Percentiles rank a stretch among this genome's conserved stretches.
Evolutionary conservation across 2,888 invertebrate species (phyloP).

Genomic region (Microchrysa polita): DNA sequence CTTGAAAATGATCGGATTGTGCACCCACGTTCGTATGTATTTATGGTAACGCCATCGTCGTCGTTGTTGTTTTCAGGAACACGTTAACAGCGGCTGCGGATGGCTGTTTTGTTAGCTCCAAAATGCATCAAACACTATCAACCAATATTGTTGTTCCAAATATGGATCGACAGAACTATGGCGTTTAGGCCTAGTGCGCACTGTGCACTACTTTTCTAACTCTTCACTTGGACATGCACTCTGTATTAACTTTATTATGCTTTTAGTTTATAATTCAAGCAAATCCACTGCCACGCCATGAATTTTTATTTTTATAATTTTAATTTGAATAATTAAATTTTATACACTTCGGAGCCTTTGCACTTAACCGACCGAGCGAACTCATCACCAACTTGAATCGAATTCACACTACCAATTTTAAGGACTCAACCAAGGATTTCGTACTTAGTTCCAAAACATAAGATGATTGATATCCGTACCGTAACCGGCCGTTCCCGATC

Average conservation of each 20-base stretch:
- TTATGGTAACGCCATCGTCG: too few species aligned
- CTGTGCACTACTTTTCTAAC: conserved; percentile 20
- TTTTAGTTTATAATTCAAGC: conserved; percentile 16
- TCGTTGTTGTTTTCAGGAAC: too few species aligned
- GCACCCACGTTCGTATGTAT: conserved; percentile 32
- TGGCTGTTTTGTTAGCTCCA: too few species aligned
- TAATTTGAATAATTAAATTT: neutral
- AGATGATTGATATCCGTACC: neutral
- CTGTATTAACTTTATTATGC: neutral
- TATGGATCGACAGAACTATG: conserved; percentile 12
- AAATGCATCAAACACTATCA: too few species aligned
- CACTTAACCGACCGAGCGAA: neutral
- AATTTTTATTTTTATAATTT: neutral
- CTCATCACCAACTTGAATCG: neutral
- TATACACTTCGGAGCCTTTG: neutral
- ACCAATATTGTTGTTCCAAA: neutral
- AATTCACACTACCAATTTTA: neutral
- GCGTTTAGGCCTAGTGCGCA: neutral
- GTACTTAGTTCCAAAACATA: neutral
- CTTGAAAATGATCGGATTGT: conserved; percentile 40
- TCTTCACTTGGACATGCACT: conserved; percentile 10
- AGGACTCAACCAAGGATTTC: neutral
- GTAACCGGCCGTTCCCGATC: neutral
- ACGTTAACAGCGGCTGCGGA: neutral
- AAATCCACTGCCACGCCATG: neutral